phyloP scores from a whole-genome alignment of 2,888 invertebrate species.

The Blomia tropicalis region DNA sequence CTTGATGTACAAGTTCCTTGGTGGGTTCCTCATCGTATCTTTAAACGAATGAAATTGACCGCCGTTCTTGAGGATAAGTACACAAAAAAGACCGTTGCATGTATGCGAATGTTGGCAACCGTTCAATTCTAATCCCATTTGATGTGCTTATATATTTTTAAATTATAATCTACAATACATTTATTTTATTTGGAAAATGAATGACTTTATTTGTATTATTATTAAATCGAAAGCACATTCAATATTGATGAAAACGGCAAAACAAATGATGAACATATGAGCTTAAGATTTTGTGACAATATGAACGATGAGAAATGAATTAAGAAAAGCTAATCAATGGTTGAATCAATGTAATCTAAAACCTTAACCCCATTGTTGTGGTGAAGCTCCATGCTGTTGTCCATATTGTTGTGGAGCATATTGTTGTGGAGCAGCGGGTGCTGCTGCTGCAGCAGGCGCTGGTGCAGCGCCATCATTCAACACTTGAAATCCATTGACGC shows the following conservation, averaged over 20 bases:
- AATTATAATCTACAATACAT: background rate
- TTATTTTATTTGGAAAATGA: background rate
- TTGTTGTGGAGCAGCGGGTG: background rate
- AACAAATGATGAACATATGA: background rate
- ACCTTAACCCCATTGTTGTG: constrained; percentile 3
- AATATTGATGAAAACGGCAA: background rate
- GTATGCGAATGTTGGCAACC: background rate
- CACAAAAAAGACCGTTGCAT: background rate
- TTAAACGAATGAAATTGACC: background rate
- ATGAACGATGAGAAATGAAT: background rate
- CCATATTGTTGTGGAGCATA: background rate
- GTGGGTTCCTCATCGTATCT: background rate
- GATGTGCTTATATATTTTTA: background rate
- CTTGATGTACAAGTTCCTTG: background rate
- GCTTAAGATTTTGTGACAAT: no score
- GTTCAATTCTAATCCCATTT: background rate
- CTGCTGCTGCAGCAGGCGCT: constrained; percentile 6
- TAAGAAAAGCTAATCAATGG: background rate
- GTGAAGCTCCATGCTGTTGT: background rate
- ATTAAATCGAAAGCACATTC: background rate
- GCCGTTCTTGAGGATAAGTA: background rate
- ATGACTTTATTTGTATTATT: background rate
- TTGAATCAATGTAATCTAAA: background rate
- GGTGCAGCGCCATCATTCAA: constrained; percentile 26
- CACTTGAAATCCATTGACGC: constrained; percentile 30